Evolutionary conservation across 2,888 invertebrate genomes (phyloP).

Genomic region (Andricus curvator): DNA sequence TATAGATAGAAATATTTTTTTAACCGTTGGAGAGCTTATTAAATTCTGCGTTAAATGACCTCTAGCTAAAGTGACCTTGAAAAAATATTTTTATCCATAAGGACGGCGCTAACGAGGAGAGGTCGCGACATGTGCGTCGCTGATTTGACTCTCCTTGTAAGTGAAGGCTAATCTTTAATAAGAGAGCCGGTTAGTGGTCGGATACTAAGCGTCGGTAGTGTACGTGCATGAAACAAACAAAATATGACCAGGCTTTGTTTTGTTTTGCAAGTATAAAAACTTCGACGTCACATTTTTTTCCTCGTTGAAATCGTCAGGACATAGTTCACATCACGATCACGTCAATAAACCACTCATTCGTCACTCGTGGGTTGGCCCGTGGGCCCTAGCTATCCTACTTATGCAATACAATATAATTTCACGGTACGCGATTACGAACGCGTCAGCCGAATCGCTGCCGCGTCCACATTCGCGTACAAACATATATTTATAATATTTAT

Average conservation of each 20-base stretch:
- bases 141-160: too few relatives aligned
- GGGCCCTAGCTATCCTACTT: slow-evolving; percentile 74
- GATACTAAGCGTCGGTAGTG: too few relatives aligned
- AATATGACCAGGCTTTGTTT: slow-evolving; percentile 69
- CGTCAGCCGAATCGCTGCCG: background rate
- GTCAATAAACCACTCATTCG: slow-evolving; percentile 62
- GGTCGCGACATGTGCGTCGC: too few relatives aligned
- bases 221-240: slow-evolving; percentile 61
- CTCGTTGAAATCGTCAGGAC: slow-evolving; percentile 53
- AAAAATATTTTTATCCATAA: too few relatives aligned
- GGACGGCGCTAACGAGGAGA: too few relatives aligned
- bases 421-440: slow-evolving; percentile 45
- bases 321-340: slow-evolving; percentile 58
- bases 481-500: slow-evolving; percentile 63
- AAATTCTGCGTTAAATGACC: too few relatives aligned
- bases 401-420: slow-evolving; percentile 68
- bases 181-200: too few relatives aligned
- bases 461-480: slow-evolving; percentile 44
- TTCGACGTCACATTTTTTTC: slow-evolving; percentile 63
- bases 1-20: too few relatives aligned
- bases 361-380: slow-evolving; percentile 67
- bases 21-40: too few relatives aligned
- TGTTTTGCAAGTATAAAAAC: slow-evolving; percentile 74
- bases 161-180: too few relatives aligned
- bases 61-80: too few relatives aligned